These are phyloP conservation scores for Nephotettix cincticeps DNA, from an alignment of 1,140 invertebrate genomes.

Conservation along the genomic window DNA sequence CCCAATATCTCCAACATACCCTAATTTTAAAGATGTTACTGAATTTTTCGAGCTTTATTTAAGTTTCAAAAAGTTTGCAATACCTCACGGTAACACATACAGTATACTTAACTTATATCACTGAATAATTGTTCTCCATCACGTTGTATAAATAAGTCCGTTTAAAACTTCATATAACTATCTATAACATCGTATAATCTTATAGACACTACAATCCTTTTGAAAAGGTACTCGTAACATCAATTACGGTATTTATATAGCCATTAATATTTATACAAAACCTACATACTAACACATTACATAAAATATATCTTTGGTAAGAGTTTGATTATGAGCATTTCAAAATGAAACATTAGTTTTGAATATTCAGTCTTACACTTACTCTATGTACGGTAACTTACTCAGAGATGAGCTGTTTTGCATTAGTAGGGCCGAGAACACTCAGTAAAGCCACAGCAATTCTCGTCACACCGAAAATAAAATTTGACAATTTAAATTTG, in stretches of 20 bases:
- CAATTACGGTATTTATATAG: not conserved
- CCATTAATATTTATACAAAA: conserved; percentile 14
- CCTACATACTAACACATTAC: conserved; percentile 7
- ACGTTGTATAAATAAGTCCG: not conserved
- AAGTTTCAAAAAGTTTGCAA: no score
- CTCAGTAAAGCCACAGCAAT: no score
- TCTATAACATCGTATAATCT: not conserved
- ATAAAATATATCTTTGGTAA: conserved; percentile 1
- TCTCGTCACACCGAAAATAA: no score
- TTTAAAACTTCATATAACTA: not conserved
- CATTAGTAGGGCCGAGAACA: no score
- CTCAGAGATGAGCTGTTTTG: no score
- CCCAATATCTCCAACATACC: no score
- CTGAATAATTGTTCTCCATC: not conserved
- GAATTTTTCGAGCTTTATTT: no score
- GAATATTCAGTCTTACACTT: conserved; percentile 17
- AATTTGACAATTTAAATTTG: no score
- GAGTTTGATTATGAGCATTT: conserved; percentile 15
- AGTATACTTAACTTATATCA: not conserved
- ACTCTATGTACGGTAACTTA: conserved; percentile 8
- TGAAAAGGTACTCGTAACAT: not conserved
- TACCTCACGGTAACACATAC: not conserved
- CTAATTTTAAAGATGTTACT: no score
- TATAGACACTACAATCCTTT: not conserved
- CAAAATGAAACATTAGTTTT: conserved; percentile 1